Conservation (phyloP, 1,140 invertebrate genomes). For the Meloidogyne floridensis region DNA sequence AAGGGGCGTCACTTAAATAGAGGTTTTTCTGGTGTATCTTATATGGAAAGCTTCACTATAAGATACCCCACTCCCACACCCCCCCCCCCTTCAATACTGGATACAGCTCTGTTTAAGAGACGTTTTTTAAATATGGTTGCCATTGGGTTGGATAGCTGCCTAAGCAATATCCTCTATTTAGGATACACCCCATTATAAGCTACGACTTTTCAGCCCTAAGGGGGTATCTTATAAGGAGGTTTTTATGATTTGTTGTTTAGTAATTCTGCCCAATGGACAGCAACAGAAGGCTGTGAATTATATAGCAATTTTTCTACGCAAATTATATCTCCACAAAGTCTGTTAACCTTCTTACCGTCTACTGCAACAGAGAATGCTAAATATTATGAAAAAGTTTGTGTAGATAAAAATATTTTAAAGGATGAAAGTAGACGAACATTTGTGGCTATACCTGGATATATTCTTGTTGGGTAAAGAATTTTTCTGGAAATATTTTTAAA, state of each 20-base stretch:
- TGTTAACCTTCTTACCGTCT: neutral
- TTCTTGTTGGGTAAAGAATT: conserved; percentile 33
- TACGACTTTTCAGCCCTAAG: too few relatives aligned
- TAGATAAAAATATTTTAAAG: conserved; percentile 8
- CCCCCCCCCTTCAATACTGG: too few relatives aligned
- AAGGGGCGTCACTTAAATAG: too few relatives aligned
- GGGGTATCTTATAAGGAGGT: too few relatives aligned
- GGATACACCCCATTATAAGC: too few relatives aligned
- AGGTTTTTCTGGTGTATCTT: too few relatives aligned
- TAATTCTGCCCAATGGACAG: conserved; percentile 1
- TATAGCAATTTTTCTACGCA: neutral
- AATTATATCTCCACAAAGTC: neutral
- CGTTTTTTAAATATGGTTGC: too few relatives aligned
- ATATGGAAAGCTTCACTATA: too few relatives aligned
- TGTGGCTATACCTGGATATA: conserved; percentile 26
- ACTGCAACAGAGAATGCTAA: conserved; percentile 2
- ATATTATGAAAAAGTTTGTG: conserved; percentile 24
- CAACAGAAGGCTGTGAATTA: conserved; percentile 1
- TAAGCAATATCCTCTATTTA: too few relatives aligned
- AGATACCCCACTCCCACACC: too few relatives aligned
- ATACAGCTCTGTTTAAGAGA: too few relatives aligned
- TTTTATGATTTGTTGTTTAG: neutral
- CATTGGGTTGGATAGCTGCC: too few relatives aligned
- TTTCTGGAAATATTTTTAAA: neutral
- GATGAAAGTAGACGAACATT: conserved; percentile 21